phyloP scores from a whole-genome alignment of 2,797 vertebrate species.

The Enteromius paludinosus region DNA sequence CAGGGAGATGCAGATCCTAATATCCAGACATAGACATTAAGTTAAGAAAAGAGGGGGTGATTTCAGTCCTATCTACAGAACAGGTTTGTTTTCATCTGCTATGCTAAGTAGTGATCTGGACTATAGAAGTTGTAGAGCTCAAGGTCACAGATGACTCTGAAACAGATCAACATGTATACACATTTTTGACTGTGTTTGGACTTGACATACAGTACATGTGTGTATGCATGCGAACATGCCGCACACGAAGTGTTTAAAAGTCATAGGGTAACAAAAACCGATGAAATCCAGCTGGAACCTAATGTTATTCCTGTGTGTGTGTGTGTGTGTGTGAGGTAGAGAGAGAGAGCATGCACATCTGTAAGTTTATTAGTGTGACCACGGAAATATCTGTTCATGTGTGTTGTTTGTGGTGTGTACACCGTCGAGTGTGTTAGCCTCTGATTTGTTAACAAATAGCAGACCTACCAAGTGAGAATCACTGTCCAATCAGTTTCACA shows the following conservation, averaged over 20 bases:
- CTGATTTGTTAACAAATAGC: slow-evolving; percentile 26
- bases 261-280: slow-evolving; percentile 1
- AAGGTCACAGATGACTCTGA: neutral
- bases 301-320: slow-evolving; percentile 23
- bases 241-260: slow-evolving; percentile 45
- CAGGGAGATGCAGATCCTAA: neutral
- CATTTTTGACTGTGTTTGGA: slow-evolving; percentile 9
- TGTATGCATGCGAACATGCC: slow-evolving; percentile 28
- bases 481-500: neutral
- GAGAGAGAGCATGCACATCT: slow-evolving; percentile 13
- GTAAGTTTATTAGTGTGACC: slow-evolving; percentile 13
- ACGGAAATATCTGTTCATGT: slow-evolving; percentile 24
- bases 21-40: neutral
- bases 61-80: neutral
- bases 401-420: slow-evolving; percentile 14
- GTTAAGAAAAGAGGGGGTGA: neutral
- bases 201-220: slow-evolving; percentile 1
- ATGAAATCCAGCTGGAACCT: slow-evolving; percentile 33
- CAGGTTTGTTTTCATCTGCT: neutral
- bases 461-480: slow-evolving; percentile 22
- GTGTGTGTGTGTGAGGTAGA: slow-evolving; percentile 1
- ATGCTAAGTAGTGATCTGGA: neutral
- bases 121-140: neutral
- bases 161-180: slow-evolving; percentile 26
- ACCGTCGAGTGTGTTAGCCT: slow-evolving; percentile 6